Base-by-base conservation (phyloP, 1,140 invertebrate genomes). In the Drosophila ananassae region DNA sequence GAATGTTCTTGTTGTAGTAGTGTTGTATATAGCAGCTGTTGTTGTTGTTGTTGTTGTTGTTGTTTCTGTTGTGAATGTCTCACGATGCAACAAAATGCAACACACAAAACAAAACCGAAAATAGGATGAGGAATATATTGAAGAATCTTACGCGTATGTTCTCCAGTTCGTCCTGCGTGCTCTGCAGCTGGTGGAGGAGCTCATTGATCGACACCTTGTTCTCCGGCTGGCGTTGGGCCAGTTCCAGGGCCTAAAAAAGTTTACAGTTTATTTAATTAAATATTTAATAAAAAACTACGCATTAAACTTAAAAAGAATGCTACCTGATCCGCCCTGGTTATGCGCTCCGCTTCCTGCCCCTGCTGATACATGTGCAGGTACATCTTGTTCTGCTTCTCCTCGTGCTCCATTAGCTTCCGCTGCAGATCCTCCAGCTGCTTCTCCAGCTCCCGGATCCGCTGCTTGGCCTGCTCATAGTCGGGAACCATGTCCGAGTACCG, bases 351-450 rank as follows among this genome's bases (percentile, higher is more conserved):
- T 90, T 97, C 95, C 79, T 96, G 94, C 12, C 95, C 96, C 92
- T 97, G 96, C 76, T 95, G 94, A 92, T 96, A 96, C 95, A 97
- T 96, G 92, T 97, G 95, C 79, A 97, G 92, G 91, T 97, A 96
- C 92, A 95, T 94, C 81, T 95, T 93, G 75, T 95, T 95, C 71
- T 96, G 95, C 64, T 94, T 94, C 58, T 95, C 94, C 77, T 97
- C 96, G 47, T 96, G 95, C 54, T 96, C 95, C 21, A 93, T 90
- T 13, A 96, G 87, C 77, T 95, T 94, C 44, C 93, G 93, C 79
- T 94, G 95, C 21, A 94, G 93, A 64, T 95, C 93, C 77, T 96
- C 95, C 44, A 96, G 91, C 79, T 96, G 94, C 22, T 93, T 93
- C 76, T 96, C 95, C 66, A 96, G 91, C 76, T 95, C 93, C 62